Conservation (phyloP, 2,888 invertebrate genomes). For the Acanthopleura granulata region DNA sequence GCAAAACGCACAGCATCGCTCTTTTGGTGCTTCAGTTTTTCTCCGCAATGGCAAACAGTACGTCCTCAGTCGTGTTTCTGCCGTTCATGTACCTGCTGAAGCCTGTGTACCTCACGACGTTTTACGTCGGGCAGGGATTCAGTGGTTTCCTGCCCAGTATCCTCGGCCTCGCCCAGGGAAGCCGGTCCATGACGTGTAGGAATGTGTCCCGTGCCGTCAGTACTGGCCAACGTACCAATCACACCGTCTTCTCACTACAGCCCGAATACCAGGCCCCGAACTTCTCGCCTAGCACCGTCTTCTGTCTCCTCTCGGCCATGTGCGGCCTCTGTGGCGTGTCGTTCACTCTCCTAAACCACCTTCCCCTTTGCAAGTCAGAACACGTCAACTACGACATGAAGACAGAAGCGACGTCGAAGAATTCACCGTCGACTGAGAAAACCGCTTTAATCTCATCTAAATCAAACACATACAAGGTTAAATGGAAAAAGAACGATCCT, state of each 20-base stretch:
- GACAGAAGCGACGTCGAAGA: background rate
- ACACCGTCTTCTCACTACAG: constrained; percentile 27
- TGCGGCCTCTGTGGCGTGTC: constrained; percentile 77
- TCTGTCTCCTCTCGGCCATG: constrained; percentile 77
- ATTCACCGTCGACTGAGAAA: background rate
- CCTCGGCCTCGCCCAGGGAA: constrained; percentile 83
- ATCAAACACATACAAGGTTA: background rate
- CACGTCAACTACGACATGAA: constrained; percentile 22
- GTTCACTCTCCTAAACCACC: constrained; percentile 76
- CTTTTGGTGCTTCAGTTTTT: constrained; percentile 77
- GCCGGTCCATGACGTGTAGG: constrained; percentile 70
- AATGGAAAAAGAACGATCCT: background rate
- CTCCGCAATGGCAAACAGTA: constrained; percentile 81
- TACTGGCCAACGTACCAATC: constrained; percentile 22
- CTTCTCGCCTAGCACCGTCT: constrained; percentile 79
- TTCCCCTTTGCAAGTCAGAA: constrained; percentile 43
- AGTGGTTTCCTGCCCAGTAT: constrained; percentile 82
- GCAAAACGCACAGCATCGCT: constrained; percentile 59
- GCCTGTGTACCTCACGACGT: constrained; percentile 81
- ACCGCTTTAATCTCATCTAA: background rate
- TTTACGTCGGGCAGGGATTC: constrained; percentile 72
- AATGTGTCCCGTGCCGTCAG: constrained; percentile 76
- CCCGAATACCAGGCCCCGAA: constrained; percentile 72
- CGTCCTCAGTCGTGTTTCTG: constrained; percentile 86
- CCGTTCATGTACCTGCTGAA: constrained; percentile 81